Percentiles rank a stretch among this genome's conserved stretches.
Conservation (phyloP, 2,113 vertebrate genomes). For the Pollachius pollachius region DNA sequence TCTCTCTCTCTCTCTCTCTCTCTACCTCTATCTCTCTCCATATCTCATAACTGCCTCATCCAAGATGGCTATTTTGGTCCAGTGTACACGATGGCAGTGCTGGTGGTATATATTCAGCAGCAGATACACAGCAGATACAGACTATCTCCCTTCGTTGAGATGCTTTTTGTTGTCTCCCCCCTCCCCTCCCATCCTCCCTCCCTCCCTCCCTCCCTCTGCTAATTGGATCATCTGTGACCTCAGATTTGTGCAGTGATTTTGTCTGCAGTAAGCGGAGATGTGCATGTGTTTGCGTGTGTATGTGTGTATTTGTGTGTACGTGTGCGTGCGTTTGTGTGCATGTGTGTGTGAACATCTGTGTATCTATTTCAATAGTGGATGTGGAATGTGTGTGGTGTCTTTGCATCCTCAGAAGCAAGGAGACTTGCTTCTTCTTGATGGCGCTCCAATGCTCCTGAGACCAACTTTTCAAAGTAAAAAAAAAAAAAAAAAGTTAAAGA, state of each 20-base stretch:
- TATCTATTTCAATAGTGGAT: conserved; percentile 8
- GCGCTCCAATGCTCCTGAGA: conserved; percentile 7
- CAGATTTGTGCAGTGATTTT: background rate
- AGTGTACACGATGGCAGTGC: background rate
- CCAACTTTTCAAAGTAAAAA: background rate
- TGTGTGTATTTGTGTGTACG: conserved; percentile 1
- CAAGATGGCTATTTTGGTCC: conserved; percentile 26
- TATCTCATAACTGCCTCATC: conserved; percentile 23
- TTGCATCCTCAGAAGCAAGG: conserved; percentile 24
- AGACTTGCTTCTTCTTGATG: conserved; percentile 31
- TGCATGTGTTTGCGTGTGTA: background rate
- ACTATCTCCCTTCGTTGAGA: background rate
- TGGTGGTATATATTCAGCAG: background rate
- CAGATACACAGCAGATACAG: conserved; percentile 1
- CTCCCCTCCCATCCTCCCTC: conserved; percentile 14
- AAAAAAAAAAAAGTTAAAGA: background rate
- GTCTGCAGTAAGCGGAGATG: background rate
- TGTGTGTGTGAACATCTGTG: conserved; percentile 4
- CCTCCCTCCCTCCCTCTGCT: conserved; percentile 1
- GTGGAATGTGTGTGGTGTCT: conserved; percentile 17
- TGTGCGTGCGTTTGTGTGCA: background rate
- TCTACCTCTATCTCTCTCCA: no score
- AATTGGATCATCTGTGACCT: conserved; percentile 10
- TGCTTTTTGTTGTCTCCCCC: conserved; percentile 1
- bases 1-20: no score